Conservation (phyloP, 64 coral and sea anemone species). For the Anthopleura sola region DNA sequence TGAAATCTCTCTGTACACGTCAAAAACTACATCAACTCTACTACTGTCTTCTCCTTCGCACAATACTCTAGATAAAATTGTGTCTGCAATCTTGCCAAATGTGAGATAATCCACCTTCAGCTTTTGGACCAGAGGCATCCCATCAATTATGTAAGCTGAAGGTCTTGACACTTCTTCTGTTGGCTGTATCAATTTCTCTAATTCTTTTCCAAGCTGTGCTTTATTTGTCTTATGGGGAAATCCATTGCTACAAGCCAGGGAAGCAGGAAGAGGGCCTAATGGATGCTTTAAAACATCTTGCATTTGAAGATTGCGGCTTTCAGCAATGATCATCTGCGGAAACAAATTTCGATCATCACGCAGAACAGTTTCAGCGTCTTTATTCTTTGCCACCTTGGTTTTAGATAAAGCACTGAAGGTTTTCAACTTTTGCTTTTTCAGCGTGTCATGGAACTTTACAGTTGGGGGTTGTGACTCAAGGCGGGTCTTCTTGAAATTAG, state of each 20-base stretch:
- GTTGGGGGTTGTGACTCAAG: neutral
- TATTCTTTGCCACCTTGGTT: constrained; percentile 27
- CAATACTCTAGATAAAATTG: neutral
- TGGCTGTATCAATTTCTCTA: constrained; percentile 42
- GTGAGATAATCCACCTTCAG: neutral
- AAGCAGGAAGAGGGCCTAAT: neutral
- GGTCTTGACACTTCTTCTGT: constrained; percentile 30
- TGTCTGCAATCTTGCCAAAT: neutral
- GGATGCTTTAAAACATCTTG: neutral
- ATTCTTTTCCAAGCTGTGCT: constrained; percentile 38
- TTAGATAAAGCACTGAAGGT: constrained; percentile 37
- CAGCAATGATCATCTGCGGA: constrained; percentile 32
- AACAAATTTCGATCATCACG: constrained; percentile 44
- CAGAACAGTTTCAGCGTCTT: constrained; percentile 4
- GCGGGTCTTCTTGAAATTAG: constrained; percentile 7
- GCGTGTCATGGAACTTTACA: constrained; percentile 29
- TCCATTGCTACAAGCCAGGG: constrained; percentile 44
- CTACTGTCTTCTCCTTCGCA: neutral
- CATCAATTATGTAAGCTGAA: constrained; percentile 39
- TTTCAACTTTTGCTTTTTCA: constrained; percentile 39
- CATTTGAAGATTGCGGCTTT: constrained; percentile 38
- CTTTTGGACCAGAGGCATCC: neutral
- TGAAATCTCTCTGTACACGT: neutral
- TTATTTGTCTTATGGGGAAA: constrained; percentile 45
- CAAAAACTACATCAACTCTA: neutral